These are phyloP conservation scores for Polypedilum pembai DNA, from an alignment of 1,140 invertebrate species.

Conservation along the genomic window DNA sequence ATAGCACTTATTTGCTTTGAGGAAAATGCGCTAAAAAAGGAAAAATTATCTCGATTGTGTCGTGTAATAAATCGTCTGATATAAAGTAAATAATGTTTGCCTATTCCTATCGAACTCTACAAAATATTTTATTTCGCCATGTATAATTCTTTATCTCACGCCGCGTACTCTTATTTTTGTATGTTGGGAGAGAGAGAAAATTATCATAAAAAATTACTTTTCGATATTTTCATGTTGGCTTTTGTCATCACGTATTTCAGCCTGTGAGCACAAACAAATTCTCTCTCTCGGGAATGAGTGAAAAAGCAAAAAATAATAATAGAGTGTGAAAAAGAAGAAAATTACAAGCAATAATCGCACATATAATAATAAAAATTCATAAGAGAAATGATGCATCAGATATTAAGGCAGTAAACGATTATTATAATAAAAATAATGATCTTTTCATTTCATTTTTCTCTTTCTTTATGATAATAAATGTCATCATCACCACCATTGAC, in stretches of 20 bases:
- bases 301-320: not conserved
- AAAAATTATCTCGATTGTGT: not conserved
- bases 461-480: too few species aligned
- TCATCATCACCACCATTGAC: too few species aligned
- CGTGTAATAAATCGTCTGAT: conserved; percentile 7
- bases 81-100: conserved; percentile 5
- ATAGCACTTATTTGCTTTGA: too few species aligned
- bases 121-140: not conserved
- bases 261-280: not conserved
- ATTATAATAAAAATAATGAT: too few species aligned
- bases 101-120: not conserved
- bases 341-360: too few species aligned
- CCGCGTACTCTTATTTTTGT: not conserved
- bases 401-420: too few species aligned
- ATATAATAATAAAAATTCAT: too few species aligned
- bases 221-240: not conserved
- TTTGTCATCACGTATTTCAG: conserved; percentile 1
- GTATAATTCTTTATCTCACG: not conserved
- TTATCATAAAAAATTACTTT: conserved; percentile 19
- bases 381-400: too few species aligned
- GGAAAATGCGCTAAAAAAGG: too few species aligned
- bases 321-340: too few species aligned
- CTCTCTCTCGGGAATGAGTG: not conserved
- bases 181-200: not conserved
- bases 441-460: too few species aligned